A percentile compares a stretch with the other conserved stretches of the same genome.
Conservation (phyloP, 2,113 vertebrate genomes). For the Pomatorhinus ruficollis region DNA sequence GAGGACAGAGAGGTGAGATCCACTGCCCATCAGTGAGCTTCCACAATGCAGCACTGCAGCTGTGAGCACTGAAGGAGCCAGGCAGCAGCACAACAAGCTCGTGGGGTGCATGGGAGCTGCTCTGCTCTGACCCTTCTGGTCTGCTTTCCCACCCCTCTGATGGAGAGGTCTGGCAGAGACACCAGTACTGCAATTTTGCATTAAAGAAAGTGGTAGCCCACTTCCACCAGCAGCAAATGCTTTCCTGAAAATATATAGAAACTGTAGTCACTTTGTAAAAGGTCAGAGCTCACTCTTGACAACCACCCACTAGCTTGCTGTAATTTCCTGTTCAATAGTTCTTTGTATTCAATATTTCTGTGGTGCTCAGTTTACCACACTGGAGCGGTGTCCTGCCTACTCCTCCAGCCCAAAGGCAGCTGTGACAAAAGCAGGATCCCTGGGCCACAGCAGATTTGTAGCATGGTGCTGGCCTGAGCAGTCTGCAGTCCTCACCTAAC, state of each 20-base stretch:
- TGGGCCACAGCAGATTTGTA: not conserved
- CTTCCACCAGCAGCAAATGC: not conserved
- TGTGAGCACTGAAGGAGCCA: not conserved
- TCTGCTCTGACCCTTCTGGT: not conserved
- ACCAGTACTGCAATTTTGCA: not conserved
- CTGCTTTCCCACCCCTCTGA: not conserved
- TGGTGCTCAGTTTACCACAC: rapidly evolving
- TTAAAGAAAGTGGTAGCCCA: rapidly evolving
- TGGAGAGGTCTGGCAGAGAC: not conserved
- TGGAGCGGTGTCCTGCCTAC: not conserved
- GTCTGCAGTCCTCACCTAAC: not conserved
- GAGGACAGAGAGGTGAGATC: not conserved
- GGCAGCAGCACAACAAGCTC: rapidly evolving
- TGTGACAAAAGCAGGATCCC: not conserved
- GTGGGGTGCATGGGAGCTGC: rapidly evolving
- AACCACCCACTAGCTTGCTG: not conserved
- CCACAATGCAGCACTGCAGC: not conserved
- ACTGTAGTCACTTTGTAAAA: not conserved
- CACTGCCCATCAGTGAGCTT: rapidly evolving
- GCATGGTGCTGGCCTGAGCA: not conserved
- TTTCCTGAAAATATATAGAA: not conserved
- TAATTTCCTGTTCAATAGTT: not conserved
- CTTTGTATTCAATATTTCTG: not conserved
- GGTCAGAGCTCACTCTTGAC: not conserved
- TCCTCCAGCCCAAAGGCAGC: not conserved